phyloP scores from a whole-genome alignment of 30 jellyfish, hydroid and myxozoan species.

The Chrysaora quinquecirrha region DNA sequence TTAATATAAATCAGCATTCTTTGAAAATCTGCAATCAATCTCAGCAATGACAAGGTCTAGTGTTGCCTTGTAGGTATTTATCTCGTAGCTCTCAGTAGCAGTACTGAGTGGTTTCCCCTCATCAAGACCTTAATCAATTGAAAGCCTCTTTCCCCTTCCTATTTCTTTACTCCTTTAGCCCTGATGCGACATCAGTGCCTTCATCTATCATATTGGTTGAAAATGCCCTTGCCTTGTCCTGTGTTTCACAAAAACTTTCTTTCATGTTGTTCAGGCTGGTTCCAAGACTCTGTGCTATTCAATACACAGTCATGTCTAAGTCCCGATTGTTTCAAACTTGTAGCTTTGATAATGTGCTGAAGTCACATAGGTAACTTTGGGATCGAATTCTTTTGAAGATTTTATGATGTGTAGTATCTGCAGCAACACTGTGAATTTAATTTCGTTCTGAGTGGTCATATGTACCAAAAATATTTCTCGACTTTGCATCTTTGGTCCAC shows the following conservation, averaged over 20 bases:
- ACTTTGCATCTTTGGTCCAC: background rate
- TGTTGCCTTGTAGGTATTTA: background rate
- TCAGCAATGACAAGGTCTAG: background rate
- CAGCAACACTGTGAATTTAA: background rate
- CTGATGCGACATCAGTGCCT: background rate
- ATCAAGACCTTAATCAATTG: background rate
- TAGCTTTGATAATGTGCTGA: background rate
- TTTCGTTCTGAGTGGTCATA: background rate
- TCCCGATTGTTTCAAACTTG: conserved; percentile 5
- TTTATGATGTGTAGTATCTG: background rate
- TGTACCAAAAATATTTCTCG: background rate
- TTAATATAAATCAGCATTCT: background rate
- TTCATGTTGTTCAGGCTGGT: background rate
- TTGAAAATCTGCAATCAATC: background rate
- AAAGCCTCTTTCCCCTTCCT: background rate
- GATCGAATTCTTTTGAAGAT: conserved; percentile 4
- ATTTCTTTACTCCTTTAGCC: background rate
- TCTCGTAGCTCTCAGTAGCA: background rate
- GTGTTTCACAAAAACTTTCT: background rate
- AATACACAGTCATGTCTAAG: background rate
- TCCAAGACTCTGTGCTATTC: background rate
- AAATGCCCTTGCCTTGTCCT: background rate
- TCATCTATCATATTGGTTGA: background rate
- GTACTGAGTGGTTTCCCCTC: background rate
- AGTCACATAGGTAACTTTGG: background rate